phyloP scores from a whole-genome alignment of 2,113 vertebrate species.

The Rhea americana region DNA sequence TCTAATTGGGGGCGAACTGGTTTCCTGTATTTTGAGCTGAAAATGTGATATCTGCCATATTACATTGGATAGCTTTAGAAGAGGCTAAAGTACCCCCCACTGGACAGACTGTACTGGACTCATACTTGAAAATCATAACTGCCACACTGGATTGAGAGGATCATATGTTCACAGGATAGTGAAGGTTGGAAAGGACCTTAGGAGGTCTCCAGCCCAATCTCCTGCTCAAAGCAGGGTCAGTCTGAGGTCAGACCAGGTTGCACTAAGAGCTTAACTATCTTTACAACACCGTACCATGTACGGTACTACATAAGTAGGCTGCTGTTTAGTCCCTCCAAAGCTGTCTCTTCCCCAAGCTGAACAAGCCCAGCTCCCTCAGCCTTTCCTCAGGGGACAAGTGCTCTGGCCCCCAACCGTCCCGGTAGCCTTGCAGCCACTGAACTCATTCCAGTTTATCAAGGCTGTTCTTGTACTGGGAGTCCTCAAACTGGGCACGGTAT shows the following conservation, averaged over 20 bases:
- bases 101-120: neutral
- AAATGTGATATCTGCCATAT: neutral
- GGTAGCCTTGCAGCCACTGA: neutral
- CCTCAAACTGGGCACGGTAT: neutral
- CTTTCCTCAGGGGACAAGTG: neutral
- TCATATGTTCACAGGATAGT: neutral
- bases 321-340: neutral
- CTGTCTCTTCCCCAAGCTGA: neutral
- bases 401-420: neutral
- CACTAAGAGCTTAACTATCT: neutral
- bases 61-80: neutral
- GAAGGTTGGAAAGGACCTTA: neutral
- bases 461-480: neutral
- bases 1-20: accelerated
- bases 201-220: neutral
- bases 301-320: neutral
- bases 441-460: neutral
- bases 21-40: accelerated
- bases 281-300: neutral
- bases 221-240: neutral
- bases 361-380: neutral
- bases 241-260: neutral
- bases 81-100: neutral
- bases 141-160: neutral
- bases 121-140: neutral